Conservation (phyloP, 2,888 invertebrate species). For the Dynastes tityus region DNA sequence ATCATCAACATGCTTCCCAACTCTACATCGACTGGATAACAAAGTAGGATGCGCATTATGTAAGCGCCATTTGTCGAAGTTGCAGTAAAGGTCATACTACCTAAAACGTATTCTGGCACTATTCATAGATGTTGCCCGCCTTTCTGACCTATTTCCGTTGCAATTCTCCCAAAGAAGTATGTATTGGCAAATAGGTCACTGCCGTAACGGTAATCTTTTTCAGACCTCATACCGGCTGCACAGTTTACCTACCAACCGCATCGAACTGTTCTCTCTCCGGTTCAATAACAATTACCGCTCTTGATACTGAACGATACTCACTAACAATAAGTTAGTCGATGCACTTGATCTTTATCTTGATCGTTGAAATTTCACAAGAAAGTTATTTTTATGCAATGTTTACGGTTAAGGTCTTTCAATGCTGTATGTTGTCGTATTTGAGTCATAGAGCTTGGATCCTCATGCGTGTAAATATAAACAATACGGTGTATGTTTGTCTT, state of each 20-base stretch:
- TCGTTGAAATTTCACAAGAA: not conserved
- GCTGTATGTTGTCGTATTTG: not conserved
- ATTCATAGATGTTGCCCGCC: not conserved
- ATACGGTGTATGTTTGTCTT: too few relatives aligned
- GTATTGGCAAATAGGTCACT: constrained; percentile 6
- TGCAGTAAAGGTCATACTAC: constrained; percentile 2
- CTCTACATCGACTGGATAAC: not conserved
- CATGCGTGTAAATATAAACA: too few relatives aligned
- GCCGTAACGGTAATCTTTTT: not conserved
- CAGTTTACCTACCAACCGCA: not conserved
- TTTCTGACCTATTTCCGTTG: constrained; percentile 7
- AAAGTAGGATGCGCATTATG: constrained; percentile 7
- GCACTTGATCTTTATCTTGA: not conserved
- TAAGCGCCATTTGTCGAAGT: constrained; percentile 5
- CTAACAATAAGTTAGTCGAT: not conserved
- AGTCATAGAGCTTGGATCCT: too few relatives aligned
- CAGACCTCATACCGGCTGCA: not conserved
- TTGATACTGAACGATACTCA: not conserved
- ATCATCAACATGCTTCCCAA: too few relatives aligned
- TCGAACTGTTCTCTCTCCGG: not conserved
- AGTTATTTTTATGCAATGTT: not conserved
- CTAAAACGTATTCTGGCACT: constrained; percentile 1
- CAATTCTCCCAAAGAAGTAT: not conserved
- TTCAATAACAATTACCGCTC: constrained; percentile 2
- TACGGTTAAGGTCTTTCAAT: constrained; percentile 6